Conservation (phyloP, 2,113 vertebrate genomes). For the Balaenoptera acutorostrata region DNA sequence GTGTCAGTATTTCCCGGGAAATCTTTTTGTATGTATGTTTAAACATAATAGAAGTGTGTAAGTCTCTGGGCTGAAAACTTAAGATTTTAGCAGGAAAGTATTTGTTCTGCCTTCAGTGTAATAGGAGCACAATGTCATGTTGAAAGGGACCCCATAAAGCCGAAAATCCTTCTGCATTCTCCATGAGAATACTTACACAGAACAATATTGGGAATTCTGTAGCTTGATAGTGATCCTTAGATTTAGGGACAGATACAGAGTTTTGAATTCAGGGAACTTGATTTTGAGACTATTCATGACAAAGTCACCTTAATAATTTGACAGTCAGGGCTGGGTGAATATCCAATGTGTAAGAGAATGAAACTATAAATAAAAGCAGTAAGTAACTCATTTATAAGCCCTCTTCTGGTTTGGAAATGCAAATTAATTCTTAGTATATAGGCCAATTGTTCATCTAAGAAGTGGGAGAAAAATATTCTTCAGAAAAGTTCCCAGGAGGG, state of each 20-base stretch:
- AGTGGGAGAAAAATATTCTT: neutral
- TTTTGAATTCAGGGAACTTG: neutral
- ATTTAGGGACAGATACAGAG: neutral
- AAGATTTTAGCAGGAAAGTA: neutral
- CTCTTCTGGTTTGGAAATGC: neutral
- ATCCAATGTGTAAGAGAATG: neutral
- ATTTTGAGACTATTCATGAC: neutral
- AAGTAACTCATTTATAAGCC: neutral
- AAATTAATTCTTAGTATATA: conserved; percentile 2
- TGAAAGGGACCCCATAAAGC: neutral
- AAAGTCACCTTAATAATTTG: conserved; percentile 38
- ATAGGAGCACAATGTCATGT: neutral
- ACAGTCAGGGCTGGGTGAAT: neutral
- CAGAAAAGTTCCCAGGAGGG: neutral
- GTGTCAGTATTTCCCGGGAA: neutral
- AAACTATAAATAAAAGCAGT: conserved; percentile 20
- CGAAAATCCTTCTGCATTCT: neutral
- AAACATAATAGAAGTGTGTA: neutral
- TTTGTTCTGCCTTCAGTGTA: neutral
- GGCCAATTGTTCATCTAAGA: conserved; percentile 1
- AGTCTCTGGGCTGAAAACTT: neutral
- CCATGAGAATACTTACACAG: neutral
- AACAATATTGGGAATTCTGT: neutral
- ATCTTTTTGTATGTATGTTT: neutral
- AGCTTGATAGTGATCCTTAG: neutral